Evolutionary conservation across 2,888 invertebrate genomes (phyloP).

Genomic region (Drosophila ustulata): DNA sequence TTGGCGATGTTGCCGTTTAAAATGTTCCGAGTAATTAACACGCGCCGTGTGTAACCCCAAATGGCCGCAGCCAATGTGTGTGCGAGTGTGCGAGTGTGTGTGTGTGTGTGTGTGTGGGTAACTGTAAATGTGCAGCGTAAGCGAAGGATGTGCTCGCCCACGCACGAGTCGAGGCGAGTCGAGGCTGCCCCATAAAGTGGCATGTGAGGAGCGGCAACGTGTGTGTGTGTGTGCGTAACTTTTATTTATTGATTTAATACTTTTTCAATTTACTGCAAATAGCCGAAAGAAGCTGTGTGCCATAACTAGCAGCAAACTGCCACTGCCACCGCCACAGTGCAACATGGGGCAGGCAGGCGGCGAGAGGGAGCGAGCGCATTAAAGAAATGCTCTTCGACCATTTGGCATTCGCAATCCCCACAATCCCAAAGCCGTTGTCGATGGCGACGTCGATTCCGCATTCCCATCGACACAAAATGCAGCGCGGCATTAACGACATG

Average conservation of each 20-base stretch:
- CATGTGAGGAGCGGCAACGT: slow-evolving; percentile 35
- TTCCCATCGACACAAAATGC: slow-evolving; percentile 47
- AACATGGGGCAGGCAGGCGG: slow-evolving; percentile 13
- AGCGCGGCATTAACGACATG: slow-evolving; percentile 62
- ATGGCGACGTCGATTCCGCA: slow-evolving; percentile 10
- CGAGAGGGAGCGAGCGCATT: slow-evolving; percentile 9
- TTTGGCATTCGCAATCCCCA: slow-evolving; percentile 46
- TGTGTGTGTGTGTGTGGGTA: not conserved
- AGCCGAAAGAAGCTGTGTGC: slow-evolving; percentile 68
- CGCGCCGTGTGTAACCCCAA: slow-evolving; percentile 78
- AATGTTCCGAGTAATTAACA: slow-evolving; percentile 79
- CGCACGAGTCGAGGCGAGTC: slow-evolving; percentile 38
- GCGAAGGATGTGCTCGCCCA: slow-evolving; percentile 45
- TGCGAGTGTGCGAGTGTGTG: slow-evolving; percentile 23
- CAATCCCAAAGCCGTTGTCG: slow-evolving; percentile 39
- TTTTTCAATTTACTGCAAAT: slow-evolving; percentile 79
- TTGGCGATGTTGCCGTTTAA: slow-evolving; percentile 60
- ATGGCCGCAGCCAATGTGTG: slow-evolving; percentile 43
- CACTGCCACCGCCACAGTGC: not conserved
- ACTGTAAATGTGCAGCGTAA: slow-evolving; percentile 72
- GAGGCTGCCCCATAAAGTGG: slow-evolving; percentile 50
- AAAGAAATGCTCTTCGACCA: slow-evolving; percentile 52
- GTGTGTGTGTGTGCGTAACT: slow-evolving; percentile 53
- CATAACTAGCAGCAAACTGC: slow-evolving; percentile 59
- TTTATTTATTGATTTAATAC: slow-evolving; percentile 79